Evolutionary conservation across 2,113 vertebrate genomes (phyloP).

Genomic region (Rhinichthys klamathensis): DNA sequence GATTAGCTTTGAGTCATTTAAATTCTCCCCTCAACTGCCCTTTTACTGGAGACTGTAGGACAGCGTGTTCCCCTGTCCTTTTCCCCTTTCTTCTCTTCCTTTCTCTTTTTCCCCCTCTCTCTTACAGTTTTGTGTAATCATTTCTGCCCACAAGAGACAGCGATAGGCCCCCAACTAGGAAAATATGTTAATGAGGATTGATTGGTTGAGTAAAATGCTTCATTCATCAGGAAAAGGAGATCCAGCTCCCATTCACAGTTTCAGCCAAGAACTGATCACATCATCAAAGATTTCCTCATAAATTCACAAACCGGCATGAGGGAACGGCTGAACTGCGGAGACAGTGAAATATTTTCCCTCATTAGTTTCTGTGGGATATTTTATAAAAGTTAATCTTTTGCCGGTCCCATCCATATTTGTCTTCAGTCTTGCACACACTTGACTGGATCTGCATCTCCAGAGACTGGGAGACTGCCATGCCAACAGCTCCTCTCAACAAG

Average conservation of each 20-base stretch:
- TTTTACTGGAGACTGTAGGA: slow-evolving; percentile 61
- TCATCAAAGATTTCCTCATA: slow-evolving; percentile 27
- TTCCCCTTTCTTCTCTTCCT: background rate
- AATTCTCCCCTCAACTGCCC: slow-evolving; percentile 30
- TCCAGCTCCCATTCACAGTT: slow-evolving; percentile 34
- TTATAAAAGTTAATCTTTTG: slow-evolving; percentile 11
- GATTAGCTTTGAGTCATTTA: slow-evolving; percentile 11
- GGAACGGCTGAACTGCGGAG: background rate
- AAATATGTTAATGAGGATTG: slow-evolving; percentile 36
- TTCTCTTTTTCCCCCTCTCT: slow-evolving; percentile 32
- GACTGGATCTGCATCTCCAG: slow-evolving; percentile 34
- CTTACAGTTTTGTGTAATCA: background rate
- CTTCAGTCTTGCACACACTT: slow-evolving; percentile 35
- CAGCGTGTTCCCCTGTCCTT: slow-evolving; percentile 58
- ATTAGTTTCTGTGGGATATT: background rate
- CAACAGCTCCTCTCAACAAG: slow-evolving; percentile 37
- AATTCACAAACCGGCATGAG: background rate
- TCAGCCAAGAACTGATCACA: slow-evolving; percentile 27
- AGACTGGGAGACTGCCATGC: slow-evolving; percentile 42
- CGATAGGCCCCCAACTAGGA: slow-evolving; percentile 42
- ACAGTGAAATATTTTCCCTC: slow-evolving; percentile 9
- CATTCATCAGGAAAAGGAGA: slow-evolving; percentile 23
- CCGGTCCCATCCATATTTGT: background rate
- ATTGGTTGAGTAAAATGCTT: slow-evolving; percentile 28
- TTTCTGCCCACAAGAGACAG: slow-evolving; percentile 62